These are phyloP conservation scores for Camelus dromedarius DNA, from an alignment of 2,113 vertebrate genomes.

Conservation along the genomic window DNA sequence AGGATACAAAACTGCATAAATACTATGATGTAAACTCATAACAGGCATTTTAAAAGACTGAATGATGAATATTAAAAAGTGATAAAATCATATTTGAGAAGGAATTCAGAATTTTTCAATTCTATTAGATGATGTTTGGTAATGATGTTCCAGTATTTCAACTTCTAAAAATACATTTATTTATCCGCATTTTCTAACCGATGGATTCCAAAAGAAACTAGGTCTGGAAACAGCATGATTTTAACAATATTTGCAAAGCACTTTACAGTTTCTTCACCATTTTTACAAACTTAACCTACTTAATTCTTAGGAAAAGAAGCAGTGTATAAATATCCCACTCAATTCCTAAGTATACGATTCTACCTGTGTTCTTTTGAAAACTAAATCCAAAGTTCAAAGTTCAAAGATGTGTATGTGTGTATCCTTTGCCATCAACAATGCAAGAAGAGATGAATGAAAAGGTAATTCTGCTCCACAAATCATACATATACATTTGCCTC, in stretches of 20 bases:
- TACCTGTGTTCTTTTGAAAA: slow-evolving; percentile 43
- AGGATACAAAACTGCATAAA: slow-evolving; percentile 22
- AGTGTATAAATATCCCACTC: not conserved
- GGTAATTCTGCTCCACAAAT: slow-evolving; percentile 31
- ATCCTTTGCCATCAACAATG: not conserved
- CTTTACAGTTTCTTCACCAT: not conserved
- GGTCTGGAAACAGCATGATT: slow-evolving; percentile 5
- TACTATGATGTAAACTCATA: not conserved
- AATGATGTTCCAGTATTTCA: slow-evolving; percentile 37
- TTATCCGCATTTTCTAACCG: slow-evolving; percentile 10
- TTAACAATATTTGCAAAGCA: not conserved
- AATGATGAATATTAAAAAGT: slow-evolving; percentile 18
- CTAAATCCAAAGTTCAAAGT: slow-evolving; percentile 17
- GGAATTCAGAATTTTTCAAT: slow-evolving; percentile 2
- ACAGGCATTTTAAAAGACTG: not conserved
- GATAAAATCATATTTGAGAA: not conserved
- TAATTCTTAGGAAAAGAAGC: not conserved
- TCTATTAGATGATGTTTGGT: slow-evolving; percentile 8
- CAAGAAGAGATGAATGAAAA: slow-evolving; percentile 41
- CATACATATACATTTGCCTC: not conserved
- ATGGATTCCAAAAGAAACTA: not conserved
- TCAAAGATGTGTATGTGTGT: not conserved
- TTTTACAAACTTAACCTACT: slow-evolving; percentile 41
- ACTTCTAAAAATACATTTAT: slow-evolving; percentile 32
- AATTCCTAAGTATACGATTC: not conserved